Percentiles rank a stretch among this genome's conserved stretches.
phyloP scores from a whole-genome alignment of 2,113 vertebrate species.

The Nycticorax nycticorax region DNA sequence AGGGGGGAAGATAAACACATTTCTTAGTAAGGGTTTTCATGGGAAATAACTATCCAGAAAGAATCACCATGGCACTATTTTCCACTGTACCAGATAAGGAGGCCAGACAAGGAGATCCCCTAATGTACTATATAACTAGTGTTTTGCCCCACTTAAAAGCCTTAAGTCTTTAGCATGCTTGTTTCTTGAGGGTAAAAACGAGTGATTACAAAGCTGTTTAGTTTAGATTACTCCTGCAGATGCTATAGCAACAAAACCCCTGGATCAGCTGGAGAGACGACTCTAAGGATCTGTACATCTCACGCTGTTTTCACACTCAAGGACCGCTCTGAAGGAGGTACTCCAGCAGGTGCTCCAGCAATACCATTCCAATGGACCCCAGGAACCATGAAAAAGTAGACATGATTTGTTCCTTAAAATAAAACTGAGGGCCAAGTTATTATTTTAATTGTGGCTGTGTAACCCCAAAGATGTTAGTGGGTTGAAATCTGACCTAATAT shows the following conservation, averaged over 20 bases:
- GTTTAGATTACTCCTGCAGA: neutral
- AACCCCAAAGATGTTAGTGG: neutral
- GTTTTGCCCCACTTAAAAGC: neutral
- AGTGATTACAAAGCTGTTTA: neutral
- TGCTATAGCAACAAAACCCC: neutral
- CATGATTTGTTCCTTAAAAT: neutral
- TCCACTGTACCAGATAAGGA: neutral
- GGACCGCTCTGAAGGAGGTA: neutral
- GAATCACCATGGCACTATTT: neutral
- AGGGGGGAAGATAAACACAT: neutral
- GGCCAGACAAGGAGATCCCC: neutral
- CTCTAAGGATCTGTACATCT: neutral
- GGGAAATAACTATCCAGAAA: neutral
- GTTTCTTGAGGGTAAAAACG: neutral
- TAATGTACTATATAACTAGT: neutral
- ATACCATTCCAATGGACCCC: neutral
- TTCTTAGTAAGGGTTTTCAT: neutral
- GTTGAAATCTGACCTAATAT: neutral
- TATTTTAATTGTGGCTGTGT: neutral
- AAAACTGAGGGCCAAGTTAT: neutral
- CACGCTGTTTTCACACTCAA: neutral
- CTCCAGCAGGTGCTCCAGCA: no score
- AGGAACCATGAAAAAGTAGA: neutral
- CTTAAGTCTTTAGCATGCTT: neutral
- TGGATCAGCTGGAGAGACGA: neutral